A percentile compares a stretch with the other conserved stretches of the same genome.
Conservation (phyloP, 2,888 invertebrate species). For the Calameuta filiformis region DNA sequence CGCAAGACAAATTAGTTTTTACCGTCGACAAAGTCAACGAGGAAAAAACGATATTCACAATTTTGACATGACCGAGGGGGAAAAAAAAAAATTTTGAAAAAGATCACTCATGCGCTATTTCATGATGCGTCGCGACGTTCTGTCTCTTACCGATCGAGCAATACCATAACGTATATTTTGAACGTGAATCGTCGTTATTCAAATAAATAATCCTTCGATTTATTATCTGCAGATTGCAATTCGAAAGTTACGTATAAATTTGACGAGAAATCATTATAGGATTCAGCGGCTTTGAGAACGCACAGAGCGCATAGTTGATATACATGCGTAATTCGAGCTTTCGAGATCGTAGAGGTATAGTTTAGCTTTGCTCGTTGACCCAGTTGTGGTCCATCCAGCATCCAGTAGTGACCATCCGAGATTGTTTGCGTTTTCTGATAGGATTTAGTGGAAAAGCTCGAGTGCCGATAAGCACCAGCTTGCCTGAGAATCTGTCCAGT, state of each 20-base stretch:
- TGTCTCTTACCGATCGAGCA: neutral
- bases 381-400: neutral
- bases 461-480: neutral
- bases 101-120: neutral
- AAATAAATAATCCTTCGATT: neutral
- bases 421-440: conserved; percentile 5
- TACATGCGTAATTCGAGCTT: neutral
- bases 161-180: neutral
- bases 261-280: too few species aligned
- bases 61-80: neutral
- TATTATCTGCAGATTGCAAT: too few species aligned
- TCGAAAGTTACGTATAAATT: too few species aligned
- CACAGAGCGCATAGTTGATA: neutral
- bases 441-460: neutral
- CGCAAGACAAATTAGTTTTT: neutral
- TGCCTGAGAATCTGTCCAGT: neutral
- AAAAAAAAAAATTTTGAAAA: neutral
- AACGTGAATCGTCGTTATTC: neutral
- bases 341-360: neutral
- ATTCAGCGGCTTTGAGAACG: neutral
- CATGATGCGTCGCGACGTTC: neutral
- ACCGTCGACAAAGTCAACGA: conserved; percentile 8
- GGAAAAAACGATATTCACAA: neutral
- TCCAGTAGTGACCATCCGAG: neutral
- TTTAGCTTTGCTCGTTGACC: neutral